A percentile compares a stretch with the other conserved stretches of the same genome.
phyloP scores from a whole-genome alignment of 64 coral and sea anemone genomes.

The Exaiptasia diaphana region DNA sequence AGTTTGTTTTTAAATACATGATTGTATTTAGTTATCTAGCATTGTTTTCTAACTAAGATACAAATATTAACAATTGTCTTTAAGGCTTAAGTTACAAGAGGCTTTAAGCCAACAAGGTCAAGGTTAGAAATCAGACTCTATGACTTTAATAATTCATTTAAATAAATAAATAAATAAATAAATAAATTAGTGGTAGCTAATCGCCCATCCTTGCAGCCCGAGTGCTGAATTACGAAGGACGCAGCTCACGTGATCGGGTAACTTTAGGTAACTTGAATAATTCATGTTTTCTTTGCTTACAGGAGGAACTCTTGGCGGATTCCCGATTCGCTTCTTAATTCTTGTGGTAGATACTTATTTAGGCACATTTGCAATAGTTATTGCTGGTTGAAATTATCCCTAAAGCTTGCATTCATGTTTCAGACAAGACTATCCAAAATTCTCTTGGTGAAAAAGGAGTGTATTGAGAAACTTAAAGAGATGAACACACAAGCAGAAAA shows the following conservation, averaged over 20 bases:
- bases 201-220: too few relatives aligned
- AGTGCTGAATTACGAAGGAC: too few relatives aligned
- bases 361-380: background rate
- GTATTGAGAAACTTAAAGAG: slow-evolving; percentile 82
- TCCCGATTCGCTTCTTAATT: slow-evolving; percentile 87
- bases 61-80: too few relatives aligned
- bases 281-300: background rate
- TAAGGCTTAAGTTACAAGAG: slow-evolving; percentile 49
- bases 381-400: background rate
- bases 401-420: background rate
- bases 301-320: slow-evolving; percentile 89
- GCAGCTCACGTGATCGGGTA: background rate
- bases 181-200: too few relatives aligned
- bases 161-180: background rate
- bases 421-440: slow-evolving; percentile 95
- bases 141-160: background rate
- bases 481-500: slow-evolving; percentile 98
- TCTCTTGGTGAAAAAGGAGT: slow-evolving; percentile 88
- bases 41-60: too few relatives aligned
- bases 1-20: background rate
- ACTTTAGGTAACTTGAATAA: background rate
- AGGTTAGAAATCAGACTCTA: slow-evolving; percentile 8
- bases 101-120: slow-evolving; percentile 59
- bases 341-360: slow-evolving; percentile 79
- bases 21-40: too few relatives aligned